Percentiles rank a stretch among this genome's conserved stretches.
These are phyloP conservation scores for Gymnocheta viridis DNA, from an alignment of 2,888 invertebrate species.

Conservation along the genomic window DNA sequence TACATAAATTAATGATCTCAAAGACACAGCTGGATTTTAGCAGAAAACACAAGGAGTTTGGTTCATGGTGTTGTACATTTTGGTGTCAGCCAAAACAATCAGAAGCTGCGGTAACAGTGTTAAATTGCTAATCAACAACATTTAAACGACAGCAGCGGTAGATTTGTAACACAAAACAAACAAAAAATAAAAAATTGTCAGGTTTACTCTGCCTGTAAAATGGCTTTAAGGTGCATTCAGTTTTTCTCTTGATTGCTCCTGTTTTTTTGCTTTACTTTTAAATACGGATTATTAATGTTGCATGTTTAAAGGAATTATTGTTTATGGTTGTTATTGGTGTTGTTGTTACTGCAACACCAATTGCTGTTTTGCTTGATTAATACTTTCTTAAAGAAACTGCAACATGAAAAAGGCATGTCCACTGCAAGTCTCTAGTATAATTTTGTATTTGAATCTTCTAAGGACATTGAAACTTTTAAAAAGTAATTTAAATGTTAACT, in stretches of 20 bases:
- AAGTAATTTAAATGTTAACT: slow-evolving; percentile 30
- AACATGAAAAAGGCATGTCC: slow-evolving; percentile 63
- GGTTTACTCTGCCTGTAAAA: background rate
- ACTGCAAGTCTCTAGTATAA: background rate
- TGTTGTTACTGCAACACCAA: slow-evolving; percentile 29
- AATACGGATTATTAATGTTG: slow-evolving; percentile 58
- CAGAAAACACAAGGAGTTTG: background rate
- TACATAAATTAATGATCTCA: slow-evolving; percentile 50
- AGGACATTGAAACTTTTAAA: slow-evolving; percentile 22
- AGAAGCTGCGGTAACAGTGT: slow-evolving; percentile 56
- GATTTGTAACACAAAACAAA: slow-evolving; percentile 7
- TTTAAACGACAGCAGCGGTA: slow-evolving; percentile 42
- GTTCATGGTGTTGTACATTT: background rate
- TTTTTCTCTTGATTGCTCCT: slow-evolving; percentile 17
- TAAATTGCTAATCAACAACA: slow-evolving; percentile 61
- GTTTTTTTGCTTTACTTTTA: background rate
- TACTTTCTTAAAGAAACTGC: slow-evolving; percentile 38
- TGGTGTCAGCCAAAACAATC: slow-evolving; percentile 31
- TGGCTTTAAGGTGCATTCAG: slow-evolving; percentile 32
- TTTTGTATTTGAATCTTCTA: slow-evolving; percentile 18
- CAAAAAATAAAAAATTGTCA: slow-evolving; percentile 9
- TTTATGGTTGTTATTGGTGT: slow-evolving; percentile 25
- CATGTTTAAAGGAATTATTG: slow-evolving; percentile 66
- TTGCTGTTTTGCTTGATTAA: slow-evolving; percentile 52
- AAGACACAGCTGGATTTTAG: slow-evolving; percentile 47